Conservation (phyloP, 2,888 invertebrate species). For the Frankliniella fusca region DNA sequence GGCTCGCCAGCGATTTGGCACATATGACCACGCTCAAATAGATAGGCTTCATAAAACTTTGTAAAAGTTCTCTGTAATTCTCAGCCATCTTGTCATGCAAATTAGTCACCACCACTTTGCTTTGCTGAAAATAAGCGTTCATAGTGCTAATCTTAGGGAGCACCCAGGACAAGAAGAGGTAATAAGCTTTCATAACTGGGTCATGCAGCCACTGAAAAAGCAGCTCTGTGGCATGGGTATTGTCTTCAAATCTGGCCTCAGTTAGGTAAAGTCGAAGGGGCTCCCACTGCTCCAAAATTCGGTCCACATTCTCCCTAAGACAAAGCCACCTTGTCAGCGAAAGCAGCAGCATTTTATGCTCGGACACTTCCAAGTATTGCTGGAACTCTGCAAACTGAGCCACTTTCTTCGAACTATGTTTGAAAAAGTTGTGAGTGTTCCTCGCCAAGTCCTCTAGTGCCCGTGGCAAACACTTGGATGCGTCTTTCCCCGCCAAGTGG, state of each 20-base stretch:
- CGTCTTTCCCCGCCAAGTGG: constrained; percentile 1
- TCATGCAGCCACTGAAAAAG: constrained; percentile 37
- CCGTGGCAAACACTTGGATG: background rate
- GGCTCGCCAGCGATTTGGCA: too few relatives aligned
- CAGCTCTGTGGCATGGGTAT: constrained; percentile 36
- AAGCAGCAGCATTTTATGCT: constrained; percentile 40
- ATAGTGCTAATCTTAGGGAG: constrained; percentile 37
- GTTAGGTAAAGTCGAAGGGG: constrained; percentile 40
- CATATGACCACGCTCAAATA: constrained; percentile 36
- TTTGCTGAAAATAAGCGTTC: constrained; percentile 38
- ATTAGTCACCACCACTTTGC: constrained; percentile 34
- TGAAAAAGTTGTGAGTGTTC: background rate
- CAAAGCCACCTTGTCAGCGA: constrained; percentile 35
- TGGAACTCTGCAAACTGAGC: background rate
- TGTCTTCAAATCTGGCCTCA: constrained; percentile 33
- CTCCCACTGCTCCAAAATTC: constrained; percentile 43
- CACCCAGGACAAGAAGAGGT: constrained; percentile 37
- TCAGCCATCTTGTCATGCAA: constrained; percentile 35
- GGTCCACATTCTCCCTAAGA: constrained; percentile 36
- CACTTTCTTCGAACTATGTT: background rate
- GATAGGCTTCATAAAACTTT: constrained; percentile 37
- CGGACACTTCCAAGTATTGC: constrained; percentile 31
- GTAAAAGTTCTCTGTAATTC: constrained; percentile 36
- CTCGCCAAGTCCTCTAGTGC: background rate
- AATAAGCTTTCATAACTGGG: constrained; percentile 38